phyloP scores from a whole-genome alignment of 2,888 invertebrate species.

The Diadegma fenestrale region DNA sequence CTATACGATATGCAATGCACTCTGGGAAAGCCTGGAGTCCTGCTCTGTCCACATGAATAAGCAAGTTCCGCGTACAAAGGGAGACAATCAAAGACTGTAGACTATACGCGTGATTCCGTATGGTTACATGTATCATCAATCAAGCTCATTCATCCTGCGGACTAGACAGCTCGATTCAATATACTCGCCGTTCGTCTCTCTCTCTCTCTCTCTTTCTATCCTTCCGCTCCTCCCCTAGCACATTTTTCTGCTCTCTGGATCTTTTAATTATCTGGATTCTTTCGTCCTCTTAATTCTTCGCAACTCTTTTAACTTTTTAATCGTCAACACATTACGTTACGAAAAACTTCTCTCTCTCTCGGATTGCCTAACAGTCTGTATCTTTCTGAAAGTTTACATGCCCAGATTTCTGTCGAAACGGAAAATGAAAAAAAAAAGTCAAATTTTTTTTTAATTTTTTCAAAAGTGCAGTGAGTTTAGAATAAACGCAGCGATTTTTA shows the following conservation, averaged over 20 bases:
- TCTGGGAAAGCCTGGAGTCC: conserved; percentile 2
- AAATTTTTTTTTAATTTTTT: no score
- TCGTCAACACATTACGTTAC: not conserved
- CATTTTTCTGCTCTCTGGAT: not conserved
- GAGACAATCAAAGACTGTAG: conserved; percentile 69
- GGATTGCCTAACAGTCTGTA: not conserved
- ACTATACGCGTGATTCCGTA: conserved; percentile 71
- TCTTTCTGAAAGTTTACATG: not conserved
- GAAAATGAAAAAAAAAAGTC: no score
- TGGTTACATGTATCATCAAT: conserved; percentile 74
- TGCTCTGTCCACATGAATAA: conserved; percentile 34
- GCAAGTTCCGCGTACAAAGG: conserved; percentile 70
- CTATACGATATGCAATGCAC: not conserved
- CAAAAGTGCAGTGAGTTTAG: no score
- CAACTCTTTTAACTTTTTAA: not conserved
- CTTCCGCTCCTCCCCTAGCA: not conserved
- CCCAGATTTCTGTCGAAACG: no score
- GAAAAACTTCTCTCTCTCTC: not conserved
- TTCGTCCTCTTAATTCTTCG: not conserved
- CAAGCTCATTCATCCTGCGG: conserved; percentile 64
- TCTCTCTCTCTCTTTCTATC: conserved; percentile 4
- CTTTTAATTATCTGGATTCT: not conserved
- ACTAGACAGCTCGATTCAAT: conserved; percentile 53
- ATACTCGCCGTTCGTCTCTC: no score
- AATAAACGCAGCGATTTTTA: no score